Conservation (phyloP, 2,113 vertebrate genomes). For the Dermatemys mawii region DNA sequence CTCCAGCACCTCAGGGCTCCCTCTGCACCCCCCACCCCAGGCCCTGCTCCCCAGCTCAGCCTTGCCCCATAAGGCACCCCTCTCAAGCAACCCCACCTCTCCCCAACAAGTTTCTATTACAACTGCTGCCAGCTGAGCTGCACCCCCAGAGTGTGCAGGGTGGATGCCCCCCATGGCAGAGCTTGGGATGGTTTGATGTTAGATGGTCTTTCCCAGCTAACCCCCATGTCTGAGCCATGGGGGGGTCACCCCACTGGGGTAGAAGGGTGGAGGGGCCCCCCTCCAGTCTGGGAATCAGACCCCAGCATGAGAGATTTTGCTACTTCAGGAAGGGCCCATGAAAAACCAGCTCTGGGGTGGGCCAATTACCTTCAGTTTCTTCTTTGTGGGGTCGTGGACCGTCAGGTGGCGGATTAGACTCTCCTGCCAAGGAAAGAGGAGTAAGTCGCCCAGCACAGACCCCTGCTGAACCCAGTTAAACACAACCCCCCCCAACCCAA, state of each 20-base stretch:
- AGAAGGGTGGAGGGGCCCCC: too few relatives aligned
- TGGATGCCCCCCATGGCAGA: too few relatives aligned
- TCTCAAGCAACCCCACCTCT: too few relatives aligned
- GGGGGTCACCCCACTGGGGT: neutral
- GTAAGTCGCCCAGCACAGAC: neutral
- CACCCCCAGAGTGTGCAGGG: too few relatives aligned
- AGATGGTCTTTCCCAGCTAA: too few relatives aligned
- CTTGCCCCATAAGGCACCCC: too few relatives aligned
- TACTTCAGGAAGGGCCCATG: neutral
- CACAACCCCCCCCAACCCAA: neutral
- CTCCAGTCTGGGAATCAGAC: neutral
- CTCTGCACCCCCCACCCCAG: too few relatives aligned
- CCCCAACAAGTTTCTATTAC: too few relatives aligned
- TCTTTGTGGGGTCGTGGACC: slow-evolving; percentile 73
- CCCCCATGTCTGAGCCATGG: neutral
- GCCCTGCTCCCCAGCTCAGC: too few relatives aligned
- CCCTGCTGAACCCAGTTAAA: neutral
- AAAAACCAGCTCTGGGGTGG: neutral
- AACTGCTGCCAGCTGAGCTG: rapidly evolving
- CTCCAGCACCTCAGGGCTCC: too few relatives aligned
- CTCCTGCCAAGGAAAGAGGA: slow-evolving; percentile 66
- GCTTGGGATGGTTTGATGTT: too few relatives aligned
- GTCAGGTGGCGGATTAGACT: slow-evolving; percentile 80
- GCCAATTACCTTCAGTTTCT: slow-evolving; percentile 63
- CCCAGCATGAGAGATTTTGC: neutral